phyloP scores from a whole-genome alignment of 2,797 vertebrate species.

The Pseudopleuronectes americanus region DNA sequence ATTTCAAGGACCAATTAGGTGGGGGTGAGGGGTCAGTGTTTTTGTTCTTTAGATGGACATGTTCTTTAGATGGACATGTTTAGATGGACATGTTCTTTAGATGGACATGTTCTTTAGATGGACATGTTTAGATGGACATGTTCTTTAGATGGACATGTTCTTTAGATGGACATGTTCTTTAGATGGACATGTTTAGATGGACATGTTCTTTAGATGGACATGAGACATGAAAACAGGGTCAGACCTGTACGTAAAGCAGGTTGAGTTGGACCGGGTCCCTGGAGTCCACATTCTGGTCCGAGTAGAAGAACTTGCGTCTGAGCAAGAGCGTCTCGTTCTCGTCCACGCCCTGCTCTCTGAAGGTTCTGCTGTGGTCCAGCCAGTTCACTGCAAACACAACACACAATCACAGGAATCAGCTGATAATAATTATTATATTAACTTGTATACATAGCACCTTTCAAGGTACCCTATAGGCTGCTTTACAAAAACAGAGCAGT shows the following conservation, averaged over 20 bases:
- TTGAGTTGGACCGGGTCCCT: constrained; percentile 98
- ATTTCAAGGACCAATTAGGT: too few relatives aligned
- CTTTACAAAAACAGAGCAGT: too few relatives aligned
- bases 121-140: too few relatives aligned
- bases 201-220: not conserved
- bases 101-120: not conserved
- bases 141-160: too few relatives aligned
- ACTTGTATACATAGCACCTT: too few relatives aligned
- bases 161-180: too few relatives aligned
- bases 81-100: too few relatives aligned
- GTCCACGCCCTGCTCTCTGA: constrained; percentile 97
- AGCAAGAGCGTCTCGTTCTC: constrained; percentile 94
- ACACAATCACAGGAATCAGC: not conserved
- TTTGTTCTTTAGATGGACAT: too few relatives aligned
- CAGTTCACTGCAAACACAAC: constrained; percentile 89
- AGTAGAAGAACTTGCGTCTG: constrained; percentile 98
- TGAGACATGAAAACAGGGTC: not conserved
- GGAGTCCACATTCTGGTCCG: constrained; percentile 99
- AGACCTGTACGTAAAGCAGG: constrained; percentile 86
- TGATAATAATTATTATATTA: not conserved
- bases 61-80: too few relatives aligned
- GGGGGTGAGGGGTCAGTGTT: too few relatives aligned
- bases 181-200: too few relatives aligned
- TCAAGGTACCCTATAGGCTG: too few relatives aligned
- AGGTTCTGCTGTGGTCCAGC: constrained; percentile 98